Percentiles rank a stretch among this genome's conserved stretches.
Evolutionary conservation across 2,113 vertebrate genomes (phyloP).

Genomic region (Myotis davidii): DNA sequence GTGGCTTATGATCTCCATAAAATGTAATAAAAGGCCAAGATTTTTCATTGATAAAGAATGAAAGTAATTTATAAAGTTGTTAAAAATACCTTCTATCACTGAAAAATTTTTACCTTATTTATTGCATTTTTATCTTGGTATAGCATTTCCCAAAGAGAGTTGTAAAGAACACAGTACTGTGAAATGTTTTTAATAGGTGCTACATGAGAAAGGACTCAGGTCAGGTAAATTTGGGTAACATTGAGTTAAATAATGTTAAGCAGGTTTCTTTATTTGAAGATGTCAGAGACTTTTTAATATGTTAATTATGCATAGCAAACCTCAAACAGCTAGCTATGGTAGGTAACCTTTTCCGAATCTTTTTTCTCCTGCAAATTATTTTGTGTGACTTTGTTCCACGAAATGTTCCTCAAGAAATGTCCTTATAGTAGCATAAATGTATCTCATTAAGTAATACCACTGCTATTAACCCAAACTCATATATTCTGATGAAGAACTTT

Average conservation of each 20-base stretch:
- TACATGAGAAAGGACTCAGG: neutral
- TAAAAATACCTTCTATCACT: neutral
- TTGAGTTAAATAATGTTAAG: constrained; percentile 24
- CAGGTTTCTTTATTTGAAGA: constrained; percentile 34
- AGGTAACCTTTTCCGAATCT: neutral
- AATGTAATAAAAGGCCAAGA: neutral
- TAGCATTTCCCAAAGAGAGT: neutral
- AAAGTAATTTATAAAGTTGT: neutral
- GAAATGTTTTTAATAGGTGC: neutral
- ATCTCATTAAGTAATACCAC: neutral
- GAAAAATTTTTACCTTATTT: neutral
- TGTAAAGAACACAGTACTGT: neutral
- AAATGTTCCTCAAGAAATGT: neutral
- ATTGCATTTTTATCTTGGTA: neutral
- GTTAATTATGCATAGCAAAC: constrained; percentile 24
- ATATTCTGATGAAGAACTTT: neutral
- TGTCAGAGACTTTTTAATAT: neutral
- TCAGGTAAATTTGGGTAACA: constrained; percentile 14
- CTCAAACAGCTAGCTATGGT: neutral
- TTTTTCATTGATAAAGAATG: neutral
- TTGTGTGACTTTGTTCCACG: neutral
- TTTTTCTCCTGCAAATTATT: neutral
- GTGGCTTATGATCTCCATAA: neutral
- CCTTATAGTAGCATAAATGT: neutral
- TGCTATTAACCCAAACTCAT: neutral